phyloP scores from a whole-genome alignment of 2,113 vertebrate genomes.

The Spheniscus mendiculus region DNA sequence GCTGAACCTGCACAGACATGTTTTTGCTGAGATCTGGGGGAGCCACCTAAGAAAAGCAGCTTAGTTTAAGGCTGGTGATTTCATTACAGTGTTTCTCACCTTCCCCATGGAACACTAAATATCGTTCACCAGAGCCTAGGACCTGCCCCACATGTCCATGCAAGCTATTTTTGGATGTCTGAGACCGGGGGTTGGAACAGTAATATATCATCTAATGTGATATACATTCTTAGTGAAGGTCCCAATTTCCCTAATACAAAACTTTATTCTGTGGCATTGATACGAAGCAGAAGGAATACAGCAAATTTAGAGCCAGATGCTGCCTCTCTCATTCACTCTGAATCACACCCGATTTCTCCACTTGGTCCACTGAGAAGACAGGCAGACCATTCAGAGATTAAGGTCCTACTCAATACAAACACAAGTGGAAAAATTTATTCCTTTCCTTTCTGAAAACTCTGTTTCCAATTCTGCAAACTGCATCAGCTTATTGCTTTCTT shows the following conservation, averaged over 20 bases:
- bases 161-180: slow-evolving; percentile 4
- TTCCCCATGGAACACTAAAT: slow-evolving; percentile 14
- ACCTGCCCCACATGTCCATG: not conserved
- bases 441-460: not conserved
- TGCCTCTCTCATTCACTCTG: not conserved
- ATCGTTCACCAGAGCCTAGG: not conserved
- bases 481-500: not conserved
- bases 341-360: not conserved
- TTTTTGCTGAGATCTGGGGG: not conserved
- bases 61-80: slow-evolving; percentile 44
- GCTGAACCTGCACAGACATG: slow-evolving; percentile 30
- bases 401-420: not conserved
- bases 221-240: not conserved
- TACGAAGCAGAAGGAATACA: not conserved
- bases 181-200: not conserved
- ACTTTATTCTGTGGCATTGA: slow-evolving; percentile 22
- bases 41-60: slow-evolving; percentile 50
- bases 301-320: not conserved
- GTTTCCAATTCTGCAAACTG: not conserved
- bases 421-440: not conserved
- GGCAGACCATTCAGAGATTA: not conserved
- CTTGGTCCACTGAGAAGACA: not conserved
- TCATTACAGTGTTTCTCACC: slow-evolving; percentile 30
- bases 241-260: slow-evolving; percentile 10
- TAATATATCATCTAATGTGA: not conserved